Evolutionary conservation across 1,140 invertebrate species (phyloP).

Genomic region (Diorhabda sublineata): DNA sequence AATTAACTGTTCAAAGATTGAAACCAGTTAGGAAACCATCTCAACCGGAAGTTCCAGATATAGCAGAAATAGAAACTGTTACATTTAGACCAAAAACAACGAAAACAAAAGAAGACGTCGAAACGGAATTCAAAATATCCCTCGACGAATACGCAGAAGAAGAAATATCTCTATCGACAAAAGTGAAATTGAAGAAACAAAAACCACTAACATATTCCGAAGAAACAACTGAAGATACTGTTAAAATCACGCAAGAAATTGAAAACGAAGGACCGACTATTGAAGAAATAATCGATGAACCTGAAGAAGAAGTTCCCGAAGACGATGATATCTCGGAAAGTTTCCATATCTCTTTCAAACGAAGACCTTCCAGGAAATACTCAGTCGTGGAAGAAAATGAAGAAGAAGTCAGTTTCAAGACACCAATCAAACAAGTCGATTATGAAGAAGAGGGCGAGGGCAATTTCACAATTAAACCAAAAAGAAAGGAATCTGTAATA

Average conservation of each 20-base stretch:
- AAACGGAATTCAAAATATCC: slow-evolving; percentile 81
- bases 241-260: slow-evolving; percentile 65
- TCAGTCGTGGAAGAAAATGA: slow-evolving; percentile 57
- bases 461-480: slow-evolving; percentile 57
- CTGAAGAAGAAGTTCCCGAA: slow-evolving; percentile 59
- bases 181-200: slow-evolving; percentile 70
- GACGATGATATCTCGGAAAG: slow-evolving; percentile 55
- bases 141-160: slow-evolving; percentile 80
- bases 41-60: slow-evolving; percentile 62
- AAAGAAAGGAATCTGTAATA: slow-evolving; percentile 56
- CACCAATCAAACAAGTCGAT: slow-evolving; percentile 47
- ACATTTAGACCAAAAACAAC: slow-evolving; percentile 67
- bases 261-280: slow-evolving; percentile 61
- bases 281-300: slow-evolving; percentile 65
- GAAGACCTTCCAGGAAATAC: slow-evolving; percentile 53
- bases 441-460: slow-evolving; percentile 54
- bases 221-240: slow-evolving; percentile 67
- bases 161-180: slow-evolving; percentile 78
- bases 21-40: slow-evolving; percentile 60
- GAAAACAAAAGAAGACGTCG: slow-evolving; percentile 74
- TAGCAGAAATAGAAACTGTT: slow-evolving; percentile 65
- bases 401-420: slow-evolving; percentile 51
- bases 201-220: slow-evolving; percentile 67
- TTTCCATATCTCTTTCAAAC: slow-evolving; percentile 52
- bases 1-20: slow-evolving; percentile 68